A percentile compares a stretch with the other conserved stretches of the same genome.
Conservation (phyloP, 2,888 invertebrate species). For the Zelleria hepariella region DNA sequence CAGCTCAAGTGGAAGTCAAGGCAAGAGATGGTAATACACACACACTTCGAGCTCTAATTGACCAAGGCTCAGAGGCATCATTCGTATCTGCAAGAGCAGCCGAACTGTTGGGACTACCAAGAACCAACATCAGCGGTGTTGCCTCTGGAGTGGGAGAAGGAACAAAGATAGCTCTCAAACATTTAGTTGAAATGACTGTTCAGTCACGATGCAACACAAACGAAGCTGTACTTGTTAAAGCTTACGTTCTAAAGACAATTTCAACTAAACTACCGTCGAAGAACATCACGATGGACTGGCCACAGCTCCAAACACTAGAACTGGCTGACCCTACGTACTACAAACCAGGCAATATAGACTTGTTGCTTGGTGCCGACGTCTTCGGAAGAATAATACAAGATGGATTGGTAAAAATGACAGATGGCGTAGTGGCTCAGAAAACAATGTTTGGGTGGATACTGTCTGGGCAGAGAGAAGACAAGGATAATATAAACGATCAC, state of each 20-base stretch:
- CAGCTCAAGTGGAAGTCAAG: slow-evolving; percentile 13
- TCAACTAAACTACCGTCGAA: slow-evolving; percentile 11
- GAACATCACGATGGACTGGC: slow-evolving; percentile 9
- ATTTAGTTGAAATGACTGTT: slow-evolving; percentile 12
- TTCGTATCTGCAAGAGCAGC: slow-evolving; percentile 17
- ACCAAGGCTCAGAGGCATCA: slow-evolving; percentile 22
- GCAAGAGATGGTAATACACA: slow-evolving; percentile 12
- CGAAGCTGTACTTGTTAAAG: slow-evolving; percentile 9
- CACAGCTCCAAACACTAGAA: slow-evolving; percentile 10
- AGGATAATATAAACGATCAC: neutral
- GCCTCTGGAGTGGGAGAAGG: slow-evolving; percentile 18
- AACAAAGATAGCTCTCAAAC: slow-evolving; percentile 11
- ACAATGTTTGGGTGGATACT: slow-evolving; percentile 15
- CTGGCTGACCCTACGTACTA: slow-evolving; percentile 13
- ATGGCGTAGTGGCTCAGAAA: slow-evolving; percentile 16
- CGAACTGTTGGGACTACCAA: slow-evolving; percentile 14
- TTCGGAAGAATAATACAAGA: slow-evolving; percentile 17
- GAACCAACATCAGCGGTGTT: slow-evolving; percentile 13
- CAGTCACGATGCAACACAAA: neutral
- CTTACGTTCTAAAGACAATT: slow-evolving; percentile 15
- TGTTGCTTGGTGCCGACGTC: slow-evolving; percentile 18
- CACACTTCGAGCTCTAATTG: slow-evolving; percentile 17
- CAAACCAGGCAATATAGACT: slow-evolving; percentile 13
- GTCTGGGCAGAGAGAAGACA: slow-evolving; percentile 6
- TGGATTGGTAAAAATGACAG: slow-evolving; percentile 13